A percentile compares a stretch with the other conserved stretches of the same genome.
Conservation (phyloP, 2,797 vertebrate genomes). For the Sphenopsis melanotis region DNA sequence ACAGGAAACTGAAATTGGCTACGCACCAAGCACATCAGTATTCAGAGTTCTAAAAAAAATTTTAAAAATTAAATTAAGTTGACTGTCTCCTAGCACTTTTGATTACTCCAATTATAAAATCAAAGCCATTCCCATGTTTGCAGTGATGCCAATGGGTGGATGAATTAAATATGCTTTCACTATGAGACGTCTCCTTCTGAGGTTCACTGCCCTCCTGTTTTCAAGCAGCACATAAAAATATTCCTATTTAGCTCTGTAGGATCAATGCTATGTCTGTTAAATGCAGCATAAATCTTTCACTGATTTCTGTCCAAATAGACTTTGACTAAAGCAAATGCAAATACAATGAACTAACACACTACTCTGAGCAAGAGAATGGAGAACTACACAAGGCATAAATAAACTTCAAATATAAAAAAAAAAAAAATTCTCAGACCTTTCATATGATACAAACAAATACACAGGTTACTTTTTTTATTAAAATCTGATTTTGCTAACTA, state of each 20-base stretch:
- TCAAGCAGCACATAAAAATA: background rate
- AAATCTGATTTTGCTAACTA: background rate
- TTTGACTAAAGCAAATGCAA: background rate
- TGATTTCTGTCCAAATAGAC: background rate
- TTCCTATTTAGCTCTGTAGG: background rate
- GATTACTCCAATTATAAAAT: slow-evolving; percentile 7
- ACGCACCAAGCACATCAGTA: background rate
- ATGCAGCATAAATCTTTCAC: background rate
- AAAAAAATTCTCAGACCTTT: background rate
- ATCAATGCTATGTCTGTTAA: background rate
- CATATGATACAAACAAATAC: background rate
- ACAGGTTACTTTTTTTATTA: background rate
- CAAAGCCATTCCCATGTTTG: background rate
- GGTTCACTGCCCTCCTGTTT: background rate
- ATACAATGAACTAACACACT: background rate
- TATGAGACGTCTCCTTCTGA: background rate
- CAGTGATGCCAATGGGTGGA: background rate
- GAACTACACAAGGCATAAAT: background rate
- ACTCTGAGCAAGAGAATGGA: background rate
- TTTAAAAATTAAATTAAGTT: background rate
- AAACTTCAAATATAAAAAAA: background rate
- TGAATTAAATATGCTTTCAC: background rate
- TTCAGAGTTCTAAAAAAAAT: background rate
- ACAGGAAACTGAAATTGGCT: background rate
- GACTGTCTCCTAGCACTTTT: background rate